Evolutionary conservation across 2,113 vertebrate species (phyloP).

Genomic region (Xenopus borealis): DNA sequence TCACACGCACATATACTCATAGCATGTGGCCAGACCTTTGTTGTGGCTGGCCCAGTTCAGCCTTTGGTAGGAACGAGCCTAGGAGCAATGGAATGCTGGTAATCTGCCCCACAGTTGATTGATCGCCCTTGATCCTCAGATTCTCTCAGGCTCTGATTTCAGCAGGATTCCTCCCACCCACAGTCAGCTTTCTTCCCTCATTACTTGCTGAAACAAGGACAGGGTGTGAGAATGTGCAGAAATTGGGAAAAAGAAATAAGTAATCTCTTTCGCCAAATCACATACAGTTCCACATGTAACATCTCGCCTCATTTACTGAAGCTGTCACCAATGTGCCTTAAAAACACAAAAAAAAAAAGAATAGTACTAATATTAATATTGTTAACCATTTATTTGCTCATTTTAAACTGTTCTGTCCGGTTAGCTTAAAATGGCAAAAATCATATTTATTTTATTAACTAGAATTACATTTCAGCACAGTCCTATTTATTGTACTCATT

Average conservation of each 20-base stretch:
- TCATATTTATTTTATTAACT: too few relatives aligned
- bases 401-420: too few relatives aligned
- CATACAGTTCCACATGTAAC: background rate
- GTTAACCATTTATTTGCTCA: too few relatives aligned
- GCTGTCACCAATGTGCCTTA: too few relatives aligned
- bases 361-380: too few relatives aligned
- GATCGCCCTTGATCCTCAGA: conserved; percentile 25
- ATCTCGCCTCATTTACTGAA: too few relatives aligned
- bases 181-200: conserved; percentile 48
- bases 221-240: conserved; percentile 5
- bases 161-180: conserved; percentile 29
- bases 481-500: too few relatives aligned
- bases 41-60: conserved; percentile 44
- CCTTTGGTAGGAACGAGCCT: conserved; percentile 24
- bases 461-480: too few relatives aligned
- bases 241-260: too few relatives aligned
- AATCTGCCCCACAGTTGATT: conserved; percentile 14
- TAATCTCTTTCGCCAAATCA: too few relatives aligned
- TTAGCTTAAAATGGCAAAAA: too few relatives aligned
- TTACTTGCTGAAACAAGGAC: background rate
- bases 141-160: conserved; percentile 40
- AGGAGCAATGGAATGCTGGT: conserved; percentile 35
- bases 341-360: too few relatives aligned
- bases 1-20: background rate
- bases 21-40: conserved; percentile 29